Conservation (phyloP, 2,113 vertebrate genomes). For the Anser cygnoides region DNA sequence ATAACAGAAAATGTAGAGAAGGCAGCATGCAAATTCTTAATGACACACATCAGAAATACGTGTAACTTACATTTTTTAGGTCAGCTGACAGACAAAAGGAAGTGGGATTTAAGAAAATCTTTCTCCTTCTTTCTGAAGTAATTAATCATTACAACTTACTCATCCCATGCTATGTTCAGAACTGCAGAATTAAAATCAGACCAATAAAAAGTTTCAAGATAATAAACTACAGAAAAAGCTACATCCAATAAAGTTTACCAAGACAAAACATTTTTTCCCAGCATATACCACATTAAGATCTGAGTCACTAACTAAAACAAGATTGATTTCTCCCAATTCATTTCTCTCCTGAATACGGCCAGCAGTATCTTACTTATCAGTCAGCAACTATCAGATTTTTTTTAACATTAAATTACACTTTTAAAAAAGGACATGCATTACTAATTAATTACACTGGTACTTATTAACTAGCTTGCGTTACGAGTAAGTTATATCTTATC, state of each 20-base stretch:
- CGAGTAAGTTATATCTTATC: not conserved
- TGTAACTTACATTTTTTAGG: not conserved
- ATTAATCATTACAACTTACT: not conserved
- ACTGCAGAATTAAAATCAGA: not conserved
- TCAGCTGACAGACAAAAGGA: not conserved
- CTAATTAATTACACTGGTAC: not conserved
- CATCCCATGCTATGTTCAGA: not conserved
- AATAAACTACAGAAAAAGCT: not conserved
- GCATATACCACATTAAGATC: not conserved
- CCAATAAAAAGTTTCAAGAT: not conserved
- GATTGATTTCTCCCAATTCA: not conserved
- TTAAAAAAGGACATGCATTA: not conserved
- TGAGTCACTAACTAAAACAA: not conserved
- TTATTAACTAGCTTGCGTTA: not conserved
- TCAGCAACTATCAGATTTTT: not conserved
- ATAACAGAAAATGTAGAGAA: not conserved
- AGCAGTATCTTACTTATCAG: not conserved
- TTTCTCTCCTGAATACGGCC: not conserved
- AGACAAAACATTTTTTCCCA: rapidly evolving
- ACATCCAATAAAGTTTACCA: not conserved
- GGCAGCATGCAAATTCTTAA: not conserved
- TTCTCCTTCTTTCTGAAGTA: not conserved
- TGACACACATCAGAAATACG: not conserved
- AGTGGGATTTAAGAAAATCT: not conserved
- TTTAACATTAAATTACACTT: not conserved